Percentiles rank a stretch among this genome's conserved stretches.
phyloP scores from a whole-genome alignment of 2,888 invertebrate species.

The Theretra japonica region DNA sequence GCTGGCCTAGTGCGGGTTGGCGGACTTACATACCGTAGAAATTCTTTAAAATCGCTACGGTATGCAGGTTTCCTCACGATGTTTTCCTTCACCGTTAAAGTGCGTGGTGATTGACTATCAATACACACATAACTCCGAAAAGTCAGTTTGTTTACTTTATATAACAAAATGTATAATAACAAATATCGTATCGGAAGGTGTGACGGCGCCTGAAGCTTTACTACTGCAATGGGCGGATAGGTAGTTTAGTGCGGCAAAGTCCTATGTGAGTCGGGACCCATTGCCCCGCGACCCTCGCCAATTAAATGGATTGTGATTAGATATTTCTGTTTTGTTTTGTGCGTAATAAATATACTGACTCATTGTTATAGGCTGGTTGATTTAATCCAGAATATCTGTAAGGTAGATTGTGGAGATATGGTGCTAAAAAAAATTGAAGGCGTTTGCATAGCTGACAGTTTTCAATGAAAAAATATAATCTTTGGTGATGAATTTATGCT shows the following conservation, averaged over 20 bases:
- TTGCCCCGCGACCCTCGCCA: slow-evolving; percentile 20
- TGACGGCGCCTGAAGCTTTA: neutral
- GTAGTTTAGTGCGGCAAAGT: slow-evolving; percentile 20
- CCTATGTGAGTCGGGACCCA: slow-evolving; percentile 3
- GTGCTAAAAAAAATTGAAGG: no score
- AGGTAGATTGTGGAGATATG: neutral
- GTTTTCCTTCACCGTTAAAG: no score
- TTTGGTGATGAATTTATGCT: no score
- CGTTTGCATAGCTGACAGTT: no score
- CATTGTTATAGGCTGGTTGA: neutral
- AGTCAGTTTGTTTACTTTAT: no score
- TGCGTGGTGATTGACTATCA: no score
- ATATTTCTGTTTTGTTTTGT: neutral
- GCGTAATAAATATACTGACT: neutral
- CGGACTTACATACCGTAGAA: no score
- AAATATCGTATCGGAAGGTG: neutral
- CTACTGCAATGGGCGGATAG: neutral
- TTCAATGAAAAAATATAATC: no score
- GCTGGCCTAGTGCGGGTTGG: no score
- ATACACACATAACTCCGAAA: no score
- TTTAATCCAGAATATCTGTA: neutral
- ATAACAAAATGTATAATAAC: neutral
- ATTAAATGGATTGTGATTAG: slow-evolving; percentile 26
- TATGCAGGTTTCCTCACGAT: no score
- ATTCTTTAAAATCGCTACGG: no score